These are phyloP conservation scores for Trichopria drosophilae DNA, from an alignment of 2,888 invertebrate genomes.

Conservation along the genomic window DNA sequence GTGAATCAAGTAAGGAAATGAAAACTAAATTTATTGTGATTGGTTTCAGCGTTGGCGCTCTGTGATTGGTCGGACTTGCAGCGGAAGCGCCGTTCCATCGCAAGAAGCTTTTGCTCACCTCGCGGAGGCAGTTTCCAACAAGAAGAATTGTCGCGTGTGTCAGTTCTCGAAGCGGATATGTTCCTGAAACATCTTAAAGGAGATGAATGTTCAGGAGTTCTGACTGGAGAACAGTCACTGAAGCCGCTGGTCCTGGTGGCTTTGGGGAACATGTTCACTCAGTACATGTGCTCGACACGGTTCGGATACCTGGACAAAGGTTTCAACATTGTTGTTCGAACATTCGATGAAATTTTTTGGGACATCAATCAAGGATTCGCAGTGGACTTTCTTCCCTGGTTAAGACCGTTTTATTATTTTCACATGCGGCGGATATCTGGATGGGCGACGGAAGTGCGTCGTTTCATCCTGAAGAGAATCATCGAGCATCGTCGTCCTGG, in stretches of 20 bases:
- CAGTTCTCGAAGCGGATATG: slow-evolving; percentile 67
- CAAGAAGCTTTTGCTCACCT: slow-evolving; percentile 79
- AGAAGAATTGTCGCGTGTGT: slow-evolving; percentile 72
- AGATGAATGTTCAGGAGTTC: slow-evolving; percentile 47
- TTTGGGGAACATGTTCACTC: slow-evolving; percentile 82
- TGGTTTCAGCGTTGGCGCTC: slow-evolving; percentile 76
- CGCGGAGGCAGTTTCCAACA: slow-evolving; percentile 73
- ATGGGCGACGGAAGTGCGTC: slow-evolving; percentile 72
- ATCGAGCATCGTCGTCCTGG: slow-evolving; percentile 64
- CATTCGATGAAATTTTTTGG: slow-evolving; percentile 87
- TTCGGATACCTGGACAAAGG: slow-evolving; percentile 72
- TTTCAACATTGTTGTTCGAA: slow-evolving; percentile 70
- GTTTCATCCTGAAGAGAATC: slow-evolving; percentile 74
- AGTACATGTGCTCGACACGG: slow-evolving; percentile 83
- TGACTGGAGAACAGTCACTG: slow-evolving; percentile 59
- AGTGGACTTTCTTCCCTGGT: slow-evolving; percentile 83
- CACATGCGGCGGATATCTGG: slow-evolving; percentile 70
- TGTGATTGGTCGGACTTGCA: slow-evolving; percentile 88
- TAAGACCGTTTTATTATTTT: slow-evolving; percentile 71
- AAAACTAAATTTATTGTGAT: no score
- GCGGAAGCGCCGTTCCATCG: slow-evolving; percentile 75
- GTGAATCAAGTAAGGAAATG: no score
- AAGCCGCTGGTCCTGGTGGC: slow-evolving; percentile 74
- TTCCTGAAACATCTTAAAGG: slow-evolving; percentile 64
- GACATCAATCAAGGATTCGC: slow-evolving; percentile 89